Base-by-base conservation (phyloP, 2,888 invertebrate species). In the Glyphotaelius pellucidus region DNA sequence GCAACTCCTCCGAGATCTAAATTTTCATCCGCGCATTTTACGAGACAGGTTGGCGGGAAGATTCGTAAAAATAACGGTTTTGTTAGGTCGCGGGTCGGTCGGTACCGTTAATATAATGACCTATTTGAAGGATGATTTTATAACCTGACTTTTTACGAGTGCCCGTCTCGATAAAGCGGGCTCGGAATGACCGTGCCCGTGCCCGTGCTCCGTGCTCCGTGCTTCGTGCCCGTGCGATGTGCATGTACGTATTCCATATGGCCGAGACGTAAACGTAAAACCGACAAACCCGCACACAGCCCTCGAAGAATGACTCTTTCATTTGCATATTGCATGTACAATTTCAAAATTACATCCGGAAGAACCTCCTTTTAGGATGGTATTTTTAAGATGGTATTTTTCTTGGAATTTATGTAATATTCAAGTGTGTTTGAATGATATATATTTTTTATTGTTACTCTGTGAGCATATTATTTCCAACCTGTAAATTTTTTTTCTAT, bases 91-190 rank as follows among this genome's bases (percentile, higher is more conserved):
- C 80, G 30, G 91, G 91, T 86, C 52, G 38, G 88, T 32, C 31
- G 38, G 88, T 32, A n/a, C 35, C 80, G 83, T 42, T 79, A 32
- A 83, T 85, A 90, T 93, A 93, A 93, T 92, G 93, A 93, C 93
- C 93, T 90, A 93, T 93, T 83, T 91, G 90, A 91, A 89, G 91
- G 90, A 93, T 93, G 92, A 93, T 93, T 93, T 93, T 92, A 91
- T 91, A 90, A 32, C 86, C 88, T 38, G 89, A 90, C 91, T 93
- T 93, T 93, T 93, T 93, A 93, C 92, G 93, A 93, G 89, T 89
- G 52, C 89, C 91, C 92, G 88, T 92, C 92, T 90, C 91, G 90
- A 92, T 92, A 90, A 92, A 92, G 91, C 84, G 81, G 85, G 80
- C 35, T 35, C 80, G 81, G 86, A 90, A 92, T 84, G 84, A 47